Conservation (phyloP, 2,888 invertebrate genomes). For the Lypha dubia region DNA sequence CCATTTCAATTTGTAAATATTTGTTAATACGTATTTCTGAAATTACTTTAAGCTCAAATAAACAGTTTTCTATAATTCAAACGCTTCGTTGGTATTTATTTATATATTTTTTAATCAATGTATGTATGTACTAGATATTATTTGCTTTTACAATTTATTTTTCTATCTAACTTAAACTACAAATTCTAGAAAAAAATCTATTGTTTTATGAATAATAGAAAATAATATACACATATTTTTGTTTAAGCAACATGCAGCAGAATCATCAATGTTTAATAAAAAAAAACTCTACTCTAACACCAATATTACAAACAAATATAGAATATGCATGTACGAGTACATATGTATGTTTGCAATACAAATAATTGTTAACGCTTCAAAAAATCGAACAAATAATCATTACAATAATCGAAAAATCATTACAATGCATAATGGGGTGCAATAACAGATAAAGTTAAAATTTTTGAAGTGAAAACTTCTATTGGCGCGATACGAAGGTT, state of each 20-base stretch:
- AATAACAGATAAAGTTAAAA: too few relatives aligned
- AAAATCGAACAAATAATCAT: background rate
- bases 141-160: slow-evolving; percentile 1
- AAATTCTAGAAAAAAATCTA: slow-evolving; percentile 17
- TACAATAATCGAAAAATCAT: background rate
- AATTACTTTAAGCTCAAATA: slow-evolving; percentile 2
- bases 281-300: background rate
- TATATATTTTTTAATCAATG: background rate
- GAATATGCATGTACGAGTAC: background rate
- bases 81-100: background rate
- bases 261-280: slow-evolving; percentile 12
- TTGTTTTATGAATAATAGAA: slow-evolving; percentile 18
- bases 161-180: slow-evolving; percentile 9
- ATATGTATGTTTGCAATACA: background rate
- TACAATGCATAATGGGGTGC: background rate
- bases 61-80: background rate
- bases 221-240: background rate
- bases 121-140: too few relatives aligned
- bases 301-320: background rate
- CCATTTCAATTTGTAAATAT: slow-evolving; percentile 1
- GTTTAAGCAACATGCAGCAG: background rate
- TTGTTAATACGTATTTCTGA: slow-evolving; percentile 15
- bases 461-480: too few relatives aligned
- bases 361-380: slow-evolving; percentile 7
- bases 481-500: too few relatives aligned